These are phyloP conservation scores for Erannis defoliaria DNA, from an alignment of 2,888 invertebrate species.

Conservation along the genomic window DNA sequence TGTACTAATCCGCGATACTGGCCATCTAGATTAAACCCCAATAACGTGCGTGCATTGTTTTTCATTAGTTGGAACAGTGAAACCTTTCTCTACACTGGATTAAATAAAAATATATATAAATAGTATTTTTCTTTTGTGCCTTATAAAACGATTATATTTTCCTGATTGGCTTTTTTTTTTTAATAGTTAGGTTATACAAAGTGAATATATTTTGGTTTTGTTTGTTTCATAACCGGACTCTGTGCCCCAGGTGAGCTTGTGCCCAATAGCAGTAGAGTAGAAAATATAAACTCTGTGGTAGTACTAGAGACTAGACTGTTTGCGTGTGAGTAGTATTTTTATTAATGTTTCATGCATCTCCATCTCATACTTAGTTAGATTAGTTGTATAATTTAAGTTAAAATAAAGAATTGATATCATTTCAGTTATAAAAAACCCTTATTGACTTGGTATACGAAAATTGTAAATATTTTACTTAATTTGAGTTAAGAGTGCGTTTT, in stretches of 20 bases:
- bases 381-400: neutral
- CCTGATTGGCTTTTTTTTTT: neutral
- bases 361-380: constrained; percentile 14
- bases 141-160: neutral
- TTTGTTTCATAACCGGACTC: constrained; percentile 22
- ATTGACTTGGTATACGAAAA: neutral
- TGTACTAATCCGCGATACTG: neutral
- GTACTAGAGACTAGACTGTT: neutral
- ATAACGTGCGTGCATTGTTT: too few species aligned
- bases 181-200: neutral
- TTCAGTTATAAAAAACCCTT: neutral
- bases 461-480: neutral
- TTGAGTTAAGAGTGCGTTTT: neutral
- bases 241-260: constrained; percentile 56
- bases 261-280: neutral
- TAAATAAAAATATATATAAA: too few species aligned
- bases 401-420: neutral
- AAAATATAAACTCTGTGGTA: too few species aligned
- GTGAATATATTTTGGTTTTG: constrained; percentile 6
- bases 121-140: neutral
- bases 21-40: neutral
- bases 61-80: too few species aligned
- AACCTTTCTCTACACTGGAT: too few species aligned
- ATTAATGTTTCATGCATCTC: constrained; percentile 8
- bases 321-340: constrained; percentile 13